Conservation (phyloP, 2,797 vertebrate species). For the Enteromius argenteus region DNA sequence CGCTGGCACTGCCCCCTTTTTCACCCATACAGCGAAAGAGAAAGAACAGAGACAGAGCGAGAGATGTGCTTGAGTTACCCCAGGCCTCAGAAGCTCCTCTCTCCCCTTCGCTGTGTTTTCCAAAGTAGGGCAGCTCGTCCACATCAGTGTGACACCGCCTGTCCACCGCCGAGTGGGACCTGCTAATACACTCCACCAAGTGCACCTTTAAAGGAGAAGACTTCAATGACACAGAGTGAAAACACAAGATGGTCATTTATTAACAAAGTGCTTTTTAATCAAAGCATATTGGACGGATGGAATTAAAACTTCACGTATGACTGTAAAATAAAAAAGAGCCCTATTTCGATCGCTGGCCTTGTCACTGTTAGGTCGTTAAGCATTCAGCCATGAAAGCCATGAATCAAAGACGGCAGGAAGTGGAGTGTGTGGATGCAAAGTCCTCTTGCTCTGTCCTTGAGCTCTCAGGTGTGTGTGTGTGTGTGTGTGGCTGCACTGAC, state of each 20-base stretch:
- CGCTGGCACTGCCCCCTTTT: conserved; percentile 63
- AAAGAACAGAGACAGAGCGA: conserved; percentile 29
- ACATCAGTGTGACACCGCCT: conserved; percentile 69
- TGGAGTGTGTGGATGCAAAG: conserved; percentile 36
- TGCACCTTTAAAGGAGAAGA: conserved; percentile 39
- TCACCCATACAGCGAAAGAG: conserved; percentile 61
- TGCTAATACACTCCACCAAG: conserved; percentile 59
- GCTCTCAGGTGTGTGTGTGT: conserved; percentile 14
- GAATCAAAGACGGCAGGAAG: conserved; percentile 52
- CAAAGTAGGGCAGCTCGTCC: conserved; percentile 75
- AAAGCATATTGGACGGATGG: background rate
- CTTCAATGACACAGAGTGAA: conserved; percentile 48
- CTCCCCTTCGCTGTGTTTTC: conserved; percentile 51
- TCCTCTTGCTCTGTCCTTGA: conserved; percentile 56
- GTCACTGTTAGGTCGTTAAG: conserved; percentile 33
- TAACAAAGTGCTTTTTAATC: conserved; percentile 7
- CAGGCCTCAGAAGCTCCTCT: conserved; percentile 50
- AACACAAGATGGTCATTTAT: conserved; percentile 34
- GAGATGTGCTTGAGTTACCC: conserved; percentile 50
- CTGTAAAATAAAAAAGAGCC: conserved; percentile 31
- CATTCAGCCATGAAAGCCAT: conserved; percentile 56
- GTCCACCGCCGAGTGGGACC: conserved; percentile 63
- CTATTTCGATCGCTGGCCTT: conserved; percentile 26
- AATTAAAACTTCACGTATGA: background rate
- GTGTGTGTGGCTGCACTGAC: conserved; percentile 63